These are phyloP conservation scores for Oncopodura yosiiana DNA, from an alignment of 1,140 invertebrate genomes.

Conservation along the genomic window DNA sequence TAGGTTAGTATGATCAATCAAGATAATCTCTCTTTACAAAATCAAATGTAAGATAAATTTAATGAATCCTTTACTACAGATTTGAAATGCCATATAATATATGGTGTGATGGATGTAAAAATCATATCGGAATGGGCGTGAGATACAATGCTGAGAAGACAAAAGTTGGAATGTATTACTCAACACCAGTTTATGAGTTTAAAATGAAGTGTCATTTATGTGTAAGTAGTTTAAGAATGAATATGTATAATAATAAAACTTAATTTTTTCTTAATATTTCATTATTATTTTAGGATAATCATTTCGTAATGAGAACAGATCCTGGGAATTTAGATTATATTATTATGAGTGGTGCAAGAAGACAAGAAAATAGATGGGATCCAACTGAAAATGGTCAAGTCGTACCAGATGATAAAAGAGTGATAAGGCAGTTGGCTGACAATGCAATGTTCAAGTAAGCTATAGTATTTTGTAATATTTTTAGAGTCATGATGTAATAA, in stretches of 20 bases:
- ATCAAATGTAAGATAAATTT: too few relatives aligned
- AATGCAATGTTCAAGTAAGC: constrained; percentile 81
- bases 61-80: too few relatives aligned
- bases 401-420: constrained; percentile 78
- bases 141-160: constrained; percentile 97
- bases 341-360: constrained; percentile 81
- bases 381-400: constrained; percentile 91
- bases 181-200: constrained; percentile 95
- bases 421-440: constrained; percentile 72
- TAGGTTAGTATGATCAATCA: too few relatives aligned
- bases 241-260: too few relatives aligned
- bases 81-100: constrained; percentile 99
- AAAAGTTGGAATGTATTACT: constrained; percentile 97
- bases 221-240: too few relatives aligned
- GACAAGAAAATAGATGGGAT: constrained; percentile 98
- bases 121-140: constrained; percentile 98
- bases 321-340: constrained; percentile 96
- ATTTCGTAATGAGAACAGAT: constrained; percentile 98
- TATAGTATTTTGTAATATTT: neutral
- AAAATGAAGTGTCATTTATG: constrained; percentile 99
- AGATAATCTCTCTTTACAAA: too few relatives aligned
- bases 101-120: constrained; percentile 95
- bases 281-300: too few relatives aligned
- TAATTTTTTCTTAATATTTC: too few relatives aligned
- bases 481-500: neutral